phyloP scores from a whole-genome alignment of 1,140 invertebrate species.

The Homarus americanus region DNA sequence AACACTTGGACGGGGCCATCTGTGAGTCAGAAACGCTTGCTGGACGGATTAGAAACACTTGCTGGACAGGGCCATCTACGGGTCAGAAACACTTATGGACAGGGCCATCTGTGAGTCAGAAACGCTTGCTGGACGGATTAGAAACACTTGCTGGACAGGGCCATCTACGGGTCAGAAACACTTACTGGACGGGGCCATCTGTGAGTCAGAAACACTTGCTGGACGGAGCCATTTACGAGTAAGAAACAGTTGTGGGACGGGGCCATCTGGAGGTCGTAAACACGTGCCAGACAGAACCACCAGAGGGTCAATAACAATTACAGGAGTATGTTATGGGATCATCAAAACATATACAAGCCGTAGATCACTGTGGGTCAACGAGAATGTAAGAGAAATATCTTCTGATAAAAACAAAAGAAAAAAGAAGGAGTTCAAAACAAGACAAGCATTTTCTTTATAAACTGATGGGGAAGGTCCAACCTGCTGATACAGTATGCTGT shows the following conservation, averaged over 20 bases:
- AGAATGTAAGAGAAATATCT: too few species aligned
- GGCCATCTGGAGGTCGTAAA: too few species aligned
- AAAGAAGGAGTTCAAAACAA: too few species aligned
- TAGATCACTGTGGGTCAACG: not conserved
- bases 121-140: not conserved
- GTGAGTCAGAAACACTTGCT: not conserved
- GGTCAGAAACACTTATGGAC: not conserved
- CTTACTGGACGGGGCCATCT: not conserved
- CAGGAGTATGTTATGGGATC: not conserved
- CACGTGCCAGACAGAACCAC: too few species aligned
- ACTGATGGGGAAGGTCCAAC: not conserved
- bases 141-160: not conserved
- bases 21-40: not conserved
- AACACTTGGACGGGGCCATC: not conserved
- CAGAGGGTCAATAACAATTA: not conserved
- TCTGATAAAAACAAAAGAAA: too few species aligned
- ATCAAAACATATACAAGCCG: too few species aligned
- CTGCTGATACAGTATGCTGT: too few species aligned
- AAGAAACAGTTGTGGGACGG: too few species aligned
- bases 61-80: too few species aligned
- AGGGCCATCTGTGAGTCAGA: not conserved
- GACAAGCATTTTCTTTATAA: not conserved
- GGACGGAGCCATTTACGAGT: not conserved
- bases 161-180: not conserved
- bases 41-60: not conserved